phyloP scores from a whole-genome alignment of 2,888 invertebrate species.

The Drosophila acutilabella region DNA sequence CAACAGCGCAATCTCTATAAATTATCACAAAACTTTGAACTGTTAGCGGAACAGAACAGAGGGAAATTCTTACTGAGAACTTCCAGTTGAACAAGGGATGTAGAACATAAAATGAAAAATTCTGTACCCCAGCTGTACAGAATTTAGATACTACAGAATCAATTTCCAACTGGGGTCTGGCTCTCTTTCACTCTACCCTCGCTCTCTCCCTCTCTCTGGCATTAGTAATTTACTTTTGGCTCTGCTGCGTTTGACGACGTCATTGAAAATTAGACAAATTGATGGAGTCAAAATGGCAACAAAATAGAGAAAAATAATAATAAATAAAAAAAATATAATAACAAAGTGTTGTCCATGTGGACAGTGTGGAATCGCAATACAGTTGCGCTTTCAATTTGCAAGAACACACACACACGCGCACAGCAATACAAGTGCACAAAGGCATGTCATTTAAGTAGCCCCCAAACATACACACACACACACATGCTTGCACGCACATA shows the following conservation, averaged over 20 bases:
- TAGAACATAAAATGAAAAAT: no score
- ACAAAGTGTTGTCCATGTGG: neutral
- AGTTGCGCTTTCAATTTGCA: constrained; percentile 70
- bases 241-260: constrained; percentile 60
- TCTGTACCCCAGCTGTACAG: no score
- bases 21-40: no score
- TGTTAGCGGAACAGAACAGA: no score
- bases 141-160: no score
- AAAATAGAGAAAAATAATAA: constrained; percentile 27
- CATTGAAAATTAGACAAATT: constrained; percentile 80
- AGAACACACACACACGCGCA: constrained; percentile 18
- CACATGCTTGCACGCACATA: constrained; percentile 28
- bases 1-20: no score
- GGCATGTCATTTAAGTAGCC: constrained; percentile 73
- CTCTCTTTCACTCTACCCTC: neutral
- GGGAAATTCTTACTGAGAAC: no score
- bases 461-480: constrained; percentile 40
- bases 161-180: no score
- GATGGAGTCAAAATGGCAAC: constrained; percentile 73
- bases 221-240: constrained; percentile 70
- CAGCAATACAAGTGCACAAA: constrained; percentile 4
- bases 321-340: neutral
- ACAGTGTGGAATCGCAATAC: constrained; percentile 24
- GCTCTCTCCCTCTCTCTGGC: neutral
- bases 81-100: no score